Evolutionary conservation across 2,888 invertebrate genomes (phyloP), one percentile per base, ranked within the genome.

Genomic region (Cryptocephalus primarius): DNA sequence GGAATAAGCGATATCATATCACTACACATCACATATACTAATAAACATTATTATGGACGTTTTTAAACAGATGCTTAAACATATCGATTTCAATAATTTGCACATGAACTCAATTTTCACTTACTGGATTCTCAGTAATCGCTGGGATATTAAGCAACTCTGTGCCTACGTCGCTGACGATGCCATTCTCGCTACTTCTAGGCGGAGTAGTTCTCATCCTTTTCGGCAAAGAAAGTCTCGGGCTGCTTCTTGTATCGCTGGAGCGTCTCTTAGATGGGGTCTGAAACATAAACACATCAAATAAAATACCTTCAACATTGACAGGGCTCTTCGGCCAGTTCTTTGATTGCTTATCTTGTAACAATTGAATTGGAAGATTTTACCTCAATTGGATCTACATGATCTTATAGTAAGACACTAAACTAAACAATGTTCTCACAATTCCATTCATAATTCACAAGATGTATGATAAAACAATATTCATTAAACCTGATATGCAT

Each of bases 41-140:
- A n/a, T n/a, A n/a, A n/a, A n/a, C n/a, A n/a, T n/a, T n/a, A n/a
- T n/a, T n/a, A n/a, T n/a, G n/a, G 22, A 22, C 22, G 22, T 22
- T 22, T 22, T 22, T 22, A 22, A 22, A 22, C 6, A 22, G 6
- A 22, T 22, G 6, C 22, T 22, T 6, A 22, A 22, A 22, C 22
- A 22, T 4, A 22, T 22, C 22, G 22, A 22, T 8, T 13, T 13
- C 8, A 8, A 9, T 8, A 12, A 4, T 6, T 6, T 40, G 22
- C 2, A 4, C 22, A 8, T 40, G 2, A 40, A 13, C 22, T 13
- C 10, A 12, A 10, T 12, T 22, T 43, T 48, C 55, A 79, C 83
- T 82, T 69, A 85, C 85, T 57, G 84, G 83, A 71, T 79, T 75
- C 56, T 78, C 69, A 47, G 83, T 76, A 59, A 79, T 78, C 9